A percentile compares a stretch with the other conserved stretches of the same genome.
These are phyloP conservation scores for Cheilosia grossa DNA, from an alignment of 2,888 invertebrate genomes.

Conservation along the genomic window DNA sequence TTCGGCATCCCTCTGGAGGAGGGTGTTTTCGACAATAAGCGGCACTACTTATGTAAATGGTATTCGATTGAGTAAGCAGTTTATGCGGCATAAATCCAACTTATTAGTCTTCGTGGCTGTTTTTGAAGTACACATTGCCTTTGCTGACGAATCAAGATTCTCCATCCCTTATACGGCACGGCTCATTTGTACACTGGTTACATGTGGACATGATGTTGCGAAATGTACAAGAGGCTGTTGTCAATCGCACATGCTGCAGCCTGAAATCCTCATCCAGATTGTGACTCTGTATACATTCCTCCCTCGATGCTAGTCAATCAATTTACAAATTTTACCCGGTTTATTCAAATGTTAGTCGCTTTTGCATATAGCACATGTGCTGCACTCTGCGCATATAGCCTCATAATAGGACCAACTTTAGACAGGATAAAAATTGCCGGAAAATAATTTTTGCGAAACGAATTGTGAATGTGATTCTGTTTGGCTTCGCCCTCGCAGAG, in stretches of 20 bases:
- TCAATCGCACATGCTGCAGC: constrained; percentile 69
- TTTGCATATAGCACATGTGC: constrained; percentile 67
- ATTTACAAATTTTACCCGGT: constrained; percentile 67
- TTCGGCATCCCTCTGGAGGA: constrained; percentile 9
- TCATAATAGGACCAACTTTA: constrained; percentile 38
- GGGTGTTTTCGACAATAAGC: constrained; percentile 62
- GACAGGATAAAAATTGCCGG: constrained; percentile 52
- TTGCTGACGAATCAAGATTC: constrained; percentile 60
- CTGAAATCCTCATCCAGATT: constrained; percentile 35
- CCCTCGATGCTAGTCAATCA: constrained; percentile 72
- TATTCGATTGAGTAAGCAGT: constrained; percentile 65
- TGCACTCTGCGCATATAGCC: constrained; percentile 15
- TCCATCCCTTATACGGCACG: background rate
- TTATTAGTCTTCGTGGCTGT: constrained; percentile 46
- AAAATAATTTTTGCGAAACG: constrained; percentile 44
- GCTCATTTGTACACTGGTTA: constrained; percentile 68
- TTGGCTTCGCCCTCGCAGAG: background rate
- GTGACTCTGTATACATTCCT: constrained; percentile 36
- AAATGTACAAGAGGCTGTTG: constrained; percentile 71
- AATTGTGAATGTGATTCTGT: constrained; percentile 36
- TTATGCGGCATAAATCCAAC: constrained; percentile 57
- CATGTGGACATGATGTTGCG: constrained; percentile 74
- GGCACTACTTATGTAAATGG: constrained; percentile 70
- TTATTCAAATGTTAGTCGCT: constrained; percentile 67
- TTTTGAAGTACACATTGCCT: constrained; percentile 40